Evolutionary conservation across 2,888 invertebrate genomes (phyloP), one percentile per base, ranked within the genome.

Genomic region (Siphonodentalium dalli): DNA sequence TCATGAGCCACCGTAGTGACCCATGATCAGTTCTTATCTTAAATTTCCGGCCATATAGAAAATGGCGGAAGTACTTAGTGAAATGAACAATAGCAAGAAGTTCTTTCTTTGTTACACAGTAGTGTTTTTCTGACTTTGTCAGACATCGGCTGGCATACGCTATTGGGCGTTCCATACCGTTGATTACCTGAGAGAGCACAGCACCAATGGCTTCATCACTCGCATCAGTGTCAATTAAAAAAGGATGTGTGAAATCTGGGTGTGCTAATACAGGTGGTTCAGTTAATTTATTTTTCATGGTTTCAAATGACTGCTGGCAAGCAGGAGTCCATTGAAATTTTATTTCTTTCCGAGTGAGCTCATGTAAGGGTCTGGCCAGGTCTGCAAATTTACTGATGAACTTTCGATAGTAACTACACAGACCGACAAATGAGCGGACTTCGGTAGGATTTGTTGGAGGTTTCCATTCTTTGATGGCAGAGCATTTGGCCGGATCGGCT

Each of bases 191-290:
- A 18, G 43, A 43, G 3, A 43, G 43, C 11, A 43, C 43, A 31
- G 43, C 43, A n/a, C 43, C 43, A 28, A 43, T 43, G n/a, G 43
- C 27, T 31, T 13, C 6, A 23, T 43, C 33, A 18, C 43, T 43
- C 31, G 43, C 43, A 18, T 43, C 43, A 21, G 43, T 43, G 20
- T 43, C 43, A 6, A 43, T 11, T 9, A 29, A 20, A 28, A 43
- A 43, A 7, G 43, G 13, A 11, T 31, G 15, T 13, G 43, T n/a
- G 23, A 43, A 43, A 23, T 43, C 43, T 31, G 43, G 43, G 21
- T 31, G 23, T 4, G 43, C 43, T 21, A 43, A 5, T 18, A 43
- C 33, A 5, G 43, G 43, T n/a, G 43, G 15, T 9, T 26, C 33
- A 3, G 21, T 20, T n/a, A 43, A 31, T 29, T 20, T 18, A 26